These are phyloP conservation scores for Acleris sparsana DNA, from an alignment of 2,888 invertebrate genomes.

Conservation along the genomic window DNA sequence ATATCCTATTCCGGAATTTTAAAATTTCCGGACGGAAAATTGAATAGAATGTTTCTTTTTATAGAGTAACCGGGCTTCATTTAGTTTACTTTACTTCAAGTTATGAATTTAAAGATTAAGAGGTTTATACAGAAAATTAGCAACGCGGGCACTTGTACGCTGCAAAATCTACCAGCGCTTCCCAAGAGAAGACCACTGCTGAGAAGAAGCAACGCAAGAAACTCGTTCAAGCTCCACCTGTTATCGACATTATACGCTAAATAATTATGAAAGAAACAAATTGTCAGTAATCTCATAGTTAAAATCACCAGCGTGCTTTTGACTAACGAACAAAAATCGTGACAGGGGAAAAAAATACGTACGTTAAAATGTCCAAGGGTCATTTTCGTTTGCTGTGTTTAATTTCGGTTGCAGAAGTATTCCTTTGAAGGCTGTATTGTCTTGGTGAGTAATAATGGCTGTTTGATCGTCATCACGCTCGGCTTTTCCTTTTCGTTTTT, in stretches of 20 bases:
- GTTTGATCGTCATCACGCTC: constrained; percentile 28
- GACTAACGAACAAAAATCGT: neutral
- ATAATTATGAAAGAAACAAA: constrained; percentile 47
- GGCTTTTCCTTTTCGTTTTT: constrained; percentile 17
- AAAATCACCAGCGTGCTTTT: constrained; percentile 24
- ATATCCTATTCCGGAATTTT: no score
- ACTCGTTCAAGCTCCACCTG: no score
- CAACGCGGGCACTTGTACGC: no score
- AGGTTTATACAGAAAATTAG: no score
- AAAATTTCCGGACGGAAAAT: no score
- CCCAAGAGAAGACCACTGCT: no score
- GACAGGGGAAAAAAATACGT: neutral
- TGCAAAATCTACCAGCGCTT: no score
- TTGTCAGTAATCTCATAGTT: constrained; percentile 51
- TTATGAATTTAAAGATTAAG: no score
- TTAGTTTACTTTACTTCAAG: neutral
- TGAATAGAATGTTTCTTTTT: no score
- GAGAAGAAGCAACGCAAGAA: no score
- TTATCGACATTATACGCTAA: constrained; percentile 11
- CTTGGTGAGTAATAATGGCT: constrained; percentile 17
- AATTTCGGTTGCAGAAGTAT: neutral
- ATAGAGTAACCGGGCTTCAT: no score
- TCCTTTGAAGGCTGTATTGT: constrained; percentile 23
- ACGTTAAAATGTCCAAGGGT: neutral
- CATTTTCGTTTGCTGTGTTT: neutral